Evolutionary conservation across 2,888 invertebrate genomes (phyloP).

Genomic region (Prostheceraeus crozeri): DNA sequence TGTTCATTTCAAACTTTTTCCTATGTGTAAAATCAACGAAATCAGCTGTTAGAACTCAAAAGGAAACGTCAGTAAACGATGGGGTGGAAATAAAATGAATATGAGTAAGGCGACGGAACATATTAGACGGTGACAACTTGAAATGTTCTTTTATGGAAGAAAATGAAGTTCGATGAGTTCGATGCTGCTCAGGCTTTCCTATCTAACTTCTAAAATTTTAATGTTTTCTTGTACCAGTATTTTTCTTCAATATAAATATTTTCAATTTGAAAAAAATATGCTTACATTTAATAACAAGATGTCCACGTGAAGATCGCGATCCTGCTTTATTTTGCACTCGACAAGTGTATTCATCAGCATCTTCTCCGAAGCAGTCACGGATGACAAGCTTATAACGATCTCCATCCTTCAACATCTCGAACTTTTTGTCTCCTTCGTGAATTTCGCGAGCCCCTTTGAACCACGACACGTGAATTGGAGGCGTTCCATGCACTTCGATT

Average conservation of each 20-base stretch:
- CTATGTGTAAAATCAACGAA: no score
- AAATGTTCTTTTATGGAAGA: no score
- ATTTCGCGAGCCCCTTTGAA: conserved; percentile 90
- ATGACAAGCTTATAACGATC: conserved; percentile 75
- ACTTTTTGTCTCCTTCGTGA: conserved; percentile 61
- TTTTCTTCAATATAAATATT: background rate
- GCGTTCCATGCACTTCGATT: conserved; percentile 79
- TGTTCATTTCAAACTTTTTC: no score
- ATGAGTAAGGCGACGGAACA: no score
- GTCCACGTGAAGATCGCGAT: conserved; percentile 85
- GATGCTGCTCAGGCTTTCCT: no score
- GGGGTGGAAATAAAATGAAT: no score
- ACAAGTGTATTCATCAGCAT: conserved; percentile 94
- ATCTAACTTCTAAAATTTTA: no score
- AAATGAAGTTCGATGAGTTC: no score
- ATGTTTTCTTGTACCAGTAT: no score
- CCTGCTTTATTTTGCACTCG: conserved; percentile 90
- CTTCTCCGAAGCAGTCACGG: conserved; percentile 88
- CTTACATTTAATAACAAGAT: conserved; percentile 89
- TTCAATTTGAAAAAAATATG: background rate
- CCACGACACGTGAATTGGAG: conserved; percentile 83
- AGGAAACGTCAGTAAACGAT: no score
- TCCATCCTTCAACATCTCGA: conserved; percentile 83
- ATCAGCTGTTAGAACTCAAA: no score
- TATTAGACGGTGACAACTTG: no score